A percentile compares a stretch with the other conserved stretches of the same genome.
phyloP scores from a whole-genome alignment of 1,140 invertebrate species.

The Pseudomyrmex flavicornis region DNA sequence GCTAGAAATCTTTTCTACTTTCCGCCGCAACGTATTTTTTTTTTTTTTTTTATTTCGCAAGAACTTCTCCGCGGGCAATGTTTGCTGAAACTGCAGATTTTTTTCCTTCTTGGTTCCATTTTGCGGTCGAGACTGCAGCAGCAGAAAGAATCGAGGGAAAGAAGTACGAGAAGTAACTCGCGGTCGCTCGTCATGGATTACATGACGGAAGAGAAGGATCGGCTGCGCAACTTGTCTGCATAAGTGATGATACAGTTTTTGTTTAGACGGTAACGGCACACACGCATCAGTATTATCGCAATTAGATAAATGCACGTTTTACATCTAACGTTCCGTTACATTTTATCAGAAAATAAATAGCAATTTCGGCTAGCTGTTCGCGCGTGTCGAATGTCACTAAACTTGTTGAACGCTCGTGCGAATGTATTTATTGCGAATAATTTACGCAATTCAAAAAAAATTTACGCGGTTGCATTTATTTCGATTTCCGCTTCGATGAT shows the following conservation, averaged over 20 bases:
- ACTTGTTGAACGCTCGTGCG: too few species aligned
- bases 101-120: slow-evolving; percentile 43
- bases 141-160: slow-evolving; percentile 10
- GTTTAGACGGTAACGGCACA: not conserved
- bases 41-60: slow-evolving; percentile 59
- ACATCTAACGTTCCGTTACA: slow-evolving; percentile 18
- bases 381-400: too few species aligned
- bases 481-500: too few species aligned
- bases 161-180: slow-evolving; percentile 24
- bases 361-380: not conserved
- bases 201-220: slow-evolving; percentile 24
- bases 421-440: not conserved
- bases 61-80: slow-evolving; percentile 29
- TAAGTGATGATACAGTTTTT: slow-evolving; percentile 19
- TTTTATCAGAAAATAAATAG: not conserved
- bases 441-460: not conserved
- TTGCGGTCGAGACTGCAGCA: slow-evolving; percentile 39
- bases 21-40: slow-evolving; percentile 45
- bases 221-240: slow-evolving; percentile 15
- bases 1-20: slow-evolving; percentile 28
- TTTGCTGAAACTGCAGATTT: slow-evolving; percentile 46
- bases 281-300: not conserved
- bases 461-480: not conserved
- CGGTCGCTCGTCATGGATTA: slow-evolving; percentile 52
- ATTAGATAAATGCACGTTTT: not conserved